Base-by-base conservation (phyloP, 2,888 invertebrate genomes). In the Drosophila sordidapex region DNA sequence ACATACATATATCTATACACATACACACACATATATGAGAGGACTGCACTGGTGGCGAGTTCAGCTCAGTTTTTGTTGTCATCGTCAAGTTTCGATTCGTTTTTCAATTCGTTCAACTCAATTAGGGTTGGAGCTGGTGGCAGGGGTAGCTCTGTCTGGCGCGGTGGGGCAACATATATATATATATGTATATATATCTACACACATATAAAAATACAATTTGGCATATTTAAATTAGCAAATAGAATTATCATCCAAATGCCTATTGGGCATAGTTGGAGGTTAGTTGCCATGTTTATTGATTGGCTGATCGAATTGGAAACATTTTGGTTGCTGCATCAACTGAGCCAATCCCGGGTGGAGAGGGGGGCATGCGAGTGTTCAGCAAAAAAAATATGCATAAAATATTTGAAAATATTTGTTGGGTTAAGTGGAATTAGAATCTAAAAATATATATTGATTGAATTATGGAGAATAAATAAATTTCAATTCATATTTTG, bases 281-380 rank as follows among this genome's bases (percentile, higher is more conserved):
- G 87, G 74, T 83, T 83, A 87, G 89, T 76, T 85, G 82, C 67
- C 78, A 82, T 87, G 83, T 87, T 89, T 89, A 89, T 89, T 89
- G 85, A 86, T 86, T 89, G 88, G 74, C 79, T 87, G 86, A 86
- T 85, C 81, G 74, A 89, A 89, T 74, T 75, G 73, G 67, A 73
- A 74, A 74, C 49, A 65, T 57, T 68, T 81, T 53, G 65, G 53
- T 48, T 59, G 25, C 35, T 54, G 36, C 46, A 29, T 38, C n/a
- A 65, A 64, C 43, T 68, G 29, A 48, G 43, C 59, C 76, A 57
- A 46, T 40, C 51, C n/a, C 33, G 33, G 3, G 33, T 10, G 10
- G 31, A 31, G 31, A 31, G 46, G 13, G 21, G 59, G 11, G 18
- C 0, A 27, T 38, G 66, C 35, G 36, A 46, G 13, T 40, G n/a